Evolutionary conservation across 2,888 invertebrate genomes (phyloP), one percentile per base, ranked within the genome.

Genomic region (Cephus sareptanus): DNA sequence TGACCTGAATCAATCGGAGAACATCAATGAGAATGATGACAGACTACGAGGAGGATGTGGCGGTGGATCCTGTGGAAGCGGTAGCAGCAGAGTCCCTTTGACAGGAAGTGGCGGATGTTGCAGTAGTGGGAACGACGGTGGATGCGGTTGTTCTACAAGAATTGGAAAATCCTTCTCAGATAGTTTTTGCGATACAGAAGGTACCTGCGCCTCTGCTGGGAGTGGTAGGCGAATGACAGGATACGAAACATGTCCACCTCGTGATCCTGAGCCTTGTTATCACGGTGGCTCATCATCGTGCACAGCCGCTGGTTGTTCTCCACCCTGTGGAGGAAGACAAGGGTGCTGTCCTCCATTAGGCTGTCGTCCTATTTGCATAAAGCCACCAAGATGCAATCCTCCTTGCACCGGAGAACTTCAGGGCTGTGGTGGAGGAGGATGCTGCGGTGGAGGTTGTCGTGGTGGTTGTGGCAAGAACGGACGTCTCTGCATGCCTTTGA

Each of bases 41-140:
- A 84, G 89, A 37, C 83, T 89, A 85, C 85, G 89, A 9, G 89
- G 89, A 33, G 88, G 89, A 33, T 87, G 88, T 82, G 86, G 87
- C 6, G 83, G 83, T 9, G 77, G 77, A 34, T 77, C 75, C 69
- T 69, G 77, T 69, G 37, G 76, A 34, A 69, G 76, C 40, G 68
- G 75, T 31, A 77, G 74, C 68, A 68, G 76, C 34, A 74, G 13
- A 73, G 12, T 37, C 6, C 71, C 13, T 76, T 56, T 23, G 15
- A 6, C 23, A 56, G 56, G 56, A 56, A 56, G 23, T 23, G 71
- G 71, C n/a, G 71, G 71, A 31, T 71, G 71, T 56, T 77, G 83
- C 69, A 74, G 75, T 69, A 40, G 82, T 69, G 75, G 80, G 35
- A 70, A 13, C 34, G 74, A 6, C 15, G 74, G 74, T 9, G 74